These are phyloP conservation scores for Sebastes elongatus DNA, from an alignment of 2,797 vertebrate genomes.

Conservation along the genomic window DNA sequence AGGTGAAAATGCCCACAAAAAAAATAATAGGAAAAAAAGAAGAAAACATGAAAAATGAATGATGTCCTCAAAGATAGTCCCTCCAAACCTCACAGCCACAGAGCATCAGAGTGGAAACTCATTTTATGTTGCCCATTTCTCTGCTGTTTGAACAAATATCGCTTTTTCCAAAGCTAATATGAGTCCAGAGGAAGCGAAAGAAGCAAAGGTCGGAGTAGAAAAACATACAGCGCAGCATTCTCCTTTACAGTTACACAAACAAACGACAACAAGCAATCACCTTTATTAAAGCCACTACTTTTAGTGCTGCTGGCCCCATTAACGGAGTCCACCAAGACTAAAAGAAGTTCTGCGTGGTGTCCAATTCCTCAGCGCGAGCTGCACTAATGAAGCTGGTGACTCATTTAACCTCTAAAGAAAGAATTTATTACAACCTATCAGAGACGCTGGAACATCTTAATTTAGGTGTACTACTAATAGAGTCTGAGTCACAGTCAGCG, in stretches of 20 bases:
- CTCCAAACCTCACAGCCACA: not conserved
- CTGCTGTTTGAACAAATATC: conserved; percentile 10
- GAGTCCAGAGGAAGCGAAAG: not conserved
- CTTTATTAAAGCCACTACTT: conserved; percentile 34
- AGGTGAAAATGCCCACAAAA: not conserved
- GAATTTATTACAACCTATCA: conserved; percentile 51
- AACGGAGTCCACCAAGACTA: conserved; percentile 27
- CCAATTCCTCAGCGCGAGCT: conserved; percentile 32
- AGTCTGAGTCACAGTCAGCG: conserved; percentile 41
- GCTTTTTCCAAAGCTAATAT: conserved; percentile 1
- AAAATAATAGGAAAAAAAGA: not conserved
- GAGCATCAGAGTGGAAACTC: conserved; percentile 20
- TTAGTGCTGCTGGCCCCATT: conserved; percentile 26
- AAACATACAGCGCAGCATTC: conserved; percentile 10
- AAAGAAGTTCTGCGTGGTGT: conserved; percentile 30
- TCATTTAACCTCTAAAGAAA: conserved; percentile 63
- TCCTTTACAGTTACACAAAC: not conserved
- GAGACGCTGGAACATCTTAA: conserved; percentile 44
- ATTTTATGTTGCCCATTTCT: conserved; percentile 10
- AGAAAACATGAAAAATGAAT: conserved; percentile 28
- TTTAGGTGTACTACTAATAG: conserved; percentile 38
- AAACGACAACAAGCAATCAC: conserved; percentile 15
- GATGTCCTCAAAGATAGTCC: conserved; percentile 1
- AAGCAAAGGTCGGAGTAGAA: not conserved
- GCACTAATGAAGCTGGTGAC: conserved; percentile 61